phyloP scores from a whole-genome alignment of 2,888 invertebrate genomes.

The Protonemura montana region DNA sequence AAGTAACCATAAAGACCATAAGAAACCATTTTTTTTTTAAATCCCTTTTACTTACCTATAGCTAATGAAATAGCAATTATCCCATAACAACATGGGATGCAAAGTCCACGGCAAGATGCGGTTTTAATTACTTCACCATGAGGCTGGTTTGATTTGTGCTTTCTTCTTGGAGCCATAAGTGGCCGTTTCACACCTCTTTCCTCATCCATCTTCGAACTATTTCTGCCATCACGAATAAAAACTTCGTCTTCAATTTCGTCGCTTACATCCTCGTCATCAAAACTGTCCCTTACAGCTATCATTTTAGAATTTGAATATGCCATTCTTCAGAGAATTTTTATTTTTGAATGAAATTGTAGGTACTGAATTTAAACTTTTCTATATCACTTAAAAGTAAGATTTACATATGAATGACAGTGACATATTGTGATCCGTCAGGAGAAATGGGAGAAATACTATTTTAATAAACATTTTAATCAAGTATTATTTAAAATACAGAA shows the following conservation, averaged over 20 bases:
- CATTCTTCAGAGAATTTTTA: conserved; percentile 33
- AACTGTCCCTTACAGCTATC: conserved; percentile 71
- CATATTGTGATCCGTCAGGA: background rate
- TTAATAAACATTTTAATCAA: no score
- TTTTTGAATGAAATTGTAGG: no score
- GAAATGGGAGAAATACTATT: no score
- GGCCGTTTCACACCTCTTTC: conserved; percentile 76
- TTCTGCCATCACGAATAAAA: conserved; percentile 76
- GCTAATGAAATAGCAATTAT: conserved; percentile 67
- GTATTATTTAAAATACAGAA: no score
- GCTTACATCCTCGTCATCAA: conserved; percentile 73
- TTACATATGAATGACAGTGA: background rate
- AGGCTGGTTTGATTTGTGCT: conserved; percentile 61
- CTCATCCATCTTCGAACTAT: conserved; percentile 69
- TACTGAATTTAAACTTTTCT: no score
- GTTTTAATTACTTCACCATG: conserved; percentile 65
- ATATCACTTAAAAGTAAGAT: background rate
- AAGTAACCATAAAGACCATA: no score
- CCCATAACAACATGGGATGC: conserved; percentile 73
- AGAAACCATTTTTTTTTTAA: no score
- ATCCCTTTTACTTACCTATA: conserved; percentile 58
- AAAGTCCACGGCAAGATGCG: conserved; percentile 65
- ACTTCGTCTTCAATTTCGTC: conserved; percentile 82
- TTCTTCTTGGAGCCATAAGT: conserved; percentile 76
- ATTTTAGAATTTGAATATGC: conserved; percentile 63